Evolutionary conservation across 1,140 invertebrate genomes (phyloP).

Genomic region (Manduca sexta): DNA sequence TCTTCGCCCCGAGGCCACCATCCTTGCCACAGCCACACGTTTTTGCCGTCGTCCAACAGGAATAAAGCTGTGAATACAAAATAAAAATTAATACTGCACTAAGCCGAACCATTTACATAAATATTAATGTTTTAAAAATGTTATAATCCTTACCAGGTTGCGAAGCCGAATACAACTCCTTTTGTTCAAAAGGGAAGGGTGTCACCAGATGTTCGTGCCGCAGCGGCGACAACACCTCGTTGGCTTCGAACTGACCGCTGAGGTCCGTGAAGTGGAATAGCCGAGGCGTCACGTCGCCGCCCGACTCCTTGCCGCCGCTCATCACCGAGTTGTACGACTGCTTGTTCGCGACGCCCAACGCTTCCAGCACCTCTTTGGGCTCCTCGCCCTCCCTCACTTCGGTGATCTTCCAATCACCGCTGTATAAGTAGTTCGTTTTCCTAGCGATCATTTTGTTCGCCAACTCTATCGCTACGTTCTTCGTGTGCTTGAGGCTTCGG

Average conservation of each 20-base stretch:
- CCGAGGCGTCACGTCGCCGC: conserved; percentile 78
- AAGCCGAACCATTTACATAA: too few species aligned
- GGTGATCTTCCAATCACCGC: conserved; percentile 72
- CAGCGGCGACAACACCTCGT: conserved; percentile 84
- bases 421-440: conserved; percentile 77
- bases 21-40: conserved; percentile 94
- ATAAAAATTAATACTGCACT: neutral
- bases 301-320: conserved; percentile 30
- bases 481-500: conserved; percentile 79
- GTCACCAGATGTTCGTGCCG: conserved; percentile 72
- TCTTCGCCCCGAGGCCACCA: conserved; percentile 87
- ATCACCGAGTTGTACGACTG: conserved; percentile 75
- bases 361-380: conserved; percentile 76
- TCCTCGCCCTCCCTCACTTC: conserved; percentile 83
- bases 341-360: conserved; percentile 75
- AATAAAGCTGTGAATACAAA: conserved; percentile 80
- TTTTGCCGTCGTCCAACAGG: conserved; percentile 83
- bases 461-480: conserved; percentile 75
- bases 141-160: conserved; percentile 82
- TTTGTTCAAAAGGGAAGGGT: conserved; percentile 90
- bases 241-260: conserved; percentile 82
- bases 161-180: conserved; percentile 86
- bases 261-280: conserved; percentile 88
- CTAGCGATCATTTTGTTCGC: conserved; percentile 77
- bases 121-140: neutral